These are phyloP conservation scores for Chelonoidis abingdonii DNA, from an alignment of 2,113 vertebrate species.

Conservation along the genomic window DNA sequence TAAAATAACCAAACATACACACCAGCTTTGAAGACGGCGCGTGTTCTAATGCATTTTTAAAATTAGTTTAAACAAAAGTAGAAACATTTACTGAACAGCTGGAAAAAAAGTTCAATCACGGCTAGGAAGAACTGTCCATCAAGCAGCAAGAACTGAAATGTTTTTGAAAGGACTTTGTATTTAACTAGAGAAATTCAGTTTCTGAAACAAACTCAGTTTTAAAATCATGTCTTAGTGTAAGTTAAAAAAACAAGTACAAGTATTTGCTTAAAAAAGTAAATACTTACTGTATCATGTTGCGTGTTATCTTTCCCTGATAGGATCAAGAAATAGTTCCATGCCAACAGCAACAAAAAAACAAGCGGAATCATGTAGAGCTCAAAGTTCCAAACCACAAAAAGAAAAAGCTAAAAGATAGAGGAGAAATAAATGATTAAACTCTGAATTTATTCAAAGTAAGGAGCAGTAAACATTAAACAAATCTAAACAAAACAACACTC, in stretches of 20 bases:
- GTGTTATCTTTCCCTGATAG: constrained; percentile 93
- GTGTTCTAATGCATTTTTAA: neutral
- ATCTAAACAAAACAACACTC: neutral
- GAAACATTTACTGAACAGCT: constrained; percentile 9
- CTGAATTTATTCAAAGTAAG: constrained; percentile 1
- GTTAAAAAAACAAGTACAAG: constrained; percentile 11
- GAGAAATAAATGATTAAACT: constrained; percentile 13
- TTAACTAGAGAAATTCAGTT: constrained; percentile 25
- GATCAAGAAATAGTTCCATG: constrained; percentile 96
- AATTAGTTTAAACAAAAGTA: constrained; percentile 18
- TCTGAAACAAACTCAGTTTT: constrained; percentile 33
- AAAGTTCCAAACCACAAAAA: constrained; percentile 98
- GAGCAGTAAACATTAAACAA: constrained; percentile 14
- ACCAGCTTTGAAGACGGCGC: neutral
- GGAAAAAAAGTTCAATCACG: constrained; percentile 36
- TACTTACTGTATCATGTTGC: constrained; percentile 91
- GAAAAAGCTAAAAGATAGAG: constrained; percentile 87
- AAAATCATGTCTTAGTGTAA: constrained; percentile 22
- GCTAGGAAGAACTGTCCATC: constrained; percentile 7
- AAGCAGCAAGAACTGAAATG: neutral
- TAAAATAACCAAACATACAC: neutral
- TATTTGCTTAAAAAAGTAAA: constrained; percentile 40
- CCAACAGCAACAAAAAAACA: constrained; percentile 89
- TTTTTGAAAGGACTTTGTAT: neutral
- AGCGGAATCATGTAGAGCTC: constrained; percentile 98